Conservation (phyloP, 1,140 invertebrate species). For the Diabrotica virgifera region DNA sequence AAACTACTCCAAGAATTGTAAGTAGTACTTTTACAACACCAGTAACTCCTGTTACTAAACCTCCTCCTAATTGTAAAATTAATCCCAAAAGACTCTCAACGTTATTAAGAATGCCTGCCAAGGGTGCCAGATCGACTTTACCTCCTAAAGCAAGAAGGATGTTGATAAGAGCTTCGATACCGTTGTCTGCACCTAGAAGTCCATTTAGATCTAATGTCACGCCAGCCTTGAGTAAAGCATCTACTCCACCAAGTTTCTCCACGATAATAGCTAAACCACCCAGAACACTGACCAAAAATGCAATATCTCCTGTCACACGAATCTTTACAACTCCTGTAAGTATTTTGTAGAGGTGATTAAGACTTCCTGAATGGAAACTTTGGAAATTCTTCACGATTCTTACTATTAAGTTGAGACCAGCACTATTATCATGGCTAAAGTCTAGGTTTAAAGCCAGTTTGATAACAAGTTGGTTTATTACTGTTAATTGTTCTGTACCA, state of each 20-base stretch:
- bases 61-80: constrained; percentile 15
- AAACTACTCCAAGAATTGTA: not conserved
- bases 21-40: constrained; percentile 15
- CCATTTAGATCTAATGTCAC: constrained; percentile 1
- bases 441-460: not conserved
- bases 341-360: constrained; percentile 4
- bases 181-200: constrained; percentile 5
- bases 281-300: not conserved
- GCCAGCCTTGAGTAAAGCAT: constrained; percentile 8
- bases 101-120: constrained; percentile 7
- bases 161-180: constrained; percentile 13
- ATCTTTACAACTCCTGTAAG: not conserved
- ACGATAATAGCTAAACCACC: constrained; percentile 5
- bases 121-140: constrained; percentile 1
- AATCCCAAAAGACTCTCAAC: not conserved
- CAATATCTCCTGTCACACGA: constrained; percentile 6
- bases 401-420: constrained; percentile 3
- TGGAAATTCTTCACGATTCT: not conserved
- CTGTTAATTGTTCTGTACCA: not conserved
- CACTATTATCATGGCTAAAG: not conserved
- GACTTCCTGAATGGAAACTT: not conserved
- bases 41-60: constrained; percentile 4
- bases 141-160: constrained; percentile 4
- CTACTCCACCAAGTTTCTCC: constrained; percentile 11
- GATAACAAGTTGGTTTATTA: constrained; percentile 6